Evolutionary conservation across 2,113 vertebrate genomes (phyloP).

Genomic region (Alligator sinensis): DNA sequence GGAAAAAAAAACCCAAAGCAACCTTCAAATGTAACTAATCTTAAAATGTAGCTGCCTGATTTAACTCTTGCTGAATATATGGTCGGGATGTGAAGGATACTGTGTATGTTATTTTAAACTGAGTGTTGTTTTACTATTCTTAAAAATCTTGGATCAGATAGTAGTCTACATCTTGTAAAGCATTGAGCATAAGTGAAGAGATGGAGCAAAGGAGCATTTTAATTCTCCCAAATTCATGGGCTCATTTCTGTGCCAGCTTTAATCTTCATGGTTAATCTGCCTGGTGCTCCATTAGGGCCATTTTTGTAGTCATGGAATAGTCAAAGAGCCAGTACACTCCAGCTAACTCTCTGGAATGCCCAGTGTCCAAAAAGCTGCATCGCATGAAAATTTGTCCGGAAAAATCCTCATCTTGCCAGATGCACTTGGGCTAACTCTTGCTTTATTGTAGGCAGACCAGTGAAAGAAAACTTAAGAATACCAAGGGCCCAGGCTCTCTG

Average conservation of each 20-base stretch:
- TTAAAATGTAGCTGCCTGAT: fast-evolving
- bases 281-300: neutral
- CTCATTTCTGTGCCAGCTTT: neutral
- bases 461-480: conserved; percentile 9
- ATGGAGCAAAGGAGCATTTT: neutral
- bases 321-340: no score
- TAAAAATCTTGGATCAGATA: neutral
- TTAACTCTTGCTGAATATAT: neutral
- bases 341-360: no score
- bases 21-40: neutral
- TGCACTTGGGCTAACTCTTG: conserved; percentile 26
- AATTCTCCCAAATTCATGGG: neutral
- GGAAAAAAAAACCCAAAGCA: no score
- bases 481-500: conserved; percentile 12
- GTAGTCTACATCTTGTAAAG: neutral
- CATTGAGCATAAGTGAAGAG: neutral
- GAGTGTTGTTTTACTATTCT: neutral
- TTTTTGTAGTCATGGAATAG: neutral
- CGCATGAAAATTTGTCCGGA: no score
- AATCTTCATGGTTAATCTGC: conserved; percentile 6
- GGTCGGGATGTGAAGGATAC: neutral
- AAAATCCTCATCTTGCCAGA: neutral
- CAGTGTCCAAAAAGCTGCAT: no score
- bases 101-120: neutral
- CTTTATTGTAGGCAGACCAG: conserved; percentile 11